Percentiles rank a stretch among this genome's conserved stretches.
phyloP scores from a whole-genome alignment of 2,888 invertebrate species.

The Sphaerophoria rueppellii region DNA sequence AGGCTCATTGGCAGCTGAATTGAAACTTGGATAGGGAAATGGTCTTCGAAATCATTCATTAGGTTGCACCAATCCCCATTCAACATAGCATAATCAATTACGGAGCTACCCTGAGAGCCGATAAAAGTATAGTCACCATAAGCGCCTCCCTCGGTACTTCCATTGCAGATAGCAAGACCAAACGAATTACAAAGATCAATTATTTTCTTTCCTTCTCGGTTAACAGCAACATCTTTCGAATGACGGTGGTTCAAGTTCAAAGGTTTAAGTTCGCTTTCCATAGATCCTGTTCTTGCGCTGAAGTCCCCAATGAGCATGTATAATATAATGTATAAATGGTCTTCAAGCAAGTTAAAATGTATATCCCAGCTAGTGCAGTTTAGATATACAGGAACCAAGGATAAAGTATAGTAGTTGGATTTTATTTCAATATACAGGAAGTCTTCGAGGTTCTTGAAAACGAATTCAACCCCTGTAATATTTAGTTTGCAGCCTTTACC shows the following conservation, averaged over 20 bases:
- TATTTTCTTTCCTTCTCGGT: neutral
- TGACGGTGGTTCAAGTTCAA: neutral
- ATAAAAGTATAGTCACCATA: neutral
- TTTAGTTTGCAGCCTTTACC: neutral
- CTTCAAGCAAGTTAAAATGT: slow-evolving; percentile 6
- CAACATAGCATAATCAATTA: slow-evolving; percentile 3
- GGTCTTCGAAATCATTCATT: too few species aligned
- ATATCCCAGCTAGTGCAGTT: slow-evolving; percentile 9
- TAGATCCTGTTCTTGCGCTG: neutral
- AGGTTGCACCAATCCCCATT: too few species aligned
- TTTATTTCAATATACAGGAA: neutral
- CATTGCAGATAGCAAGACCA: neutral
- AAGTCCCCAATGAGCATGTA: neutral
- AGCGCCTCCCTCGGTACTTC: neutral
- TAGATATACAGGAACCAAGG: slow-evolving; percentile 9
- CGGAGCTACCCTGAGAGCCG: slow-evolving; percentile 2
- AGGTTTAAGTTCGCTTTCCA: neutral
- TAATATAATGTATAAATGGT: neutral
- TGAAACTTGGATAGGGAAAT: too few species aligned
- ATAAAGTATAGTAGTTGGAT: slow-evolving; percentile 15
- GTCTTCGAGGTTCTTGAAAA: slow-evolving; percentile 10
- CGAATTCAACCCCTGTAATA: slow-evolving; percentile 6
- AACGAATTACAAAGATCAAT: slow-evolving; percentile 10
- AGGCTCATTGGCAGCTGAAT: too few species aligned
- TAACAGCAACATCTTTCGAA: neutral